A percentile compares a stretch with the other conserved stretches of the same genome.
Evolutionary conservation across 2,797 vertebrate genomes (phyloP).

Genomic region (Malacoraja senta): DNA sequence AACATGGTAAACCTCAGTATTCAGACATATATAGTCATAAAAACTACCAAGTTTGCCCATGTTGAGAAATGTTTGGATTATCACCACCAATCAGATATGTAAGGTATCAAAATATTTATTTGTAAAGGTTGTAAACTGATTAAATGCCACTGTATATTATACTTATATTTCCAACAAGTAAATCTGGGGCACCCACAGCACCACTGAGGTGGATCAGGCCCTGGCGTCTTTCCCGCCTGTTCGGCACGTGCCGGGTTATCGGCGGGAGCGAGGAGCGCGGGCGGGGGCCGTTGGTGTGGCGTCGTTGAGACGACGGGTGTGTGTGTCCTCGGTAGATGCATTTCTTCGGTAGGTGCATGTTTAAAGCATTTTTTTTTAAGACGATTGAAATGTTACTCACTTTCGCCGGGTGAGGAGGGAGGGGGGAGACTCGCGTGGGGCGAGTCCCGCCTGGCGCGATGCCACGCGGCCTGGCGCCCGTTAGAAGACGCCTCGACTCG

Average conservation of each 20-base stretch:
- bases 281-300: background rate
- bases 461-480: background rate
- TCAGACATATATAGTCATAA: too few relatives aligned
- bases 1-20: too few relatives aligned
- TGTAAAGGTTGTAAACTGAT: background rate
- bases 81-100: background rate
- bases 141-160: too few relatives aligned
- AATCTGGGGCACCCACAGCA: background rate
- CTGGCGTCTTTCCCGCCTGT: background rate
- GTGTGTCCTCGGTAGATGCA: background rate
- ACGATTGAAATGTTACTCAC: too few relatives aligned
- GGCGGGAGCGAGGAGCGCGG: background rate
- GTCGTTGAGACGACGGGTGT: background rate
- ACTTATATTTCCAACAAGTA: background rate
- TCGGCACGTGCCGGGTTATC: background rate
- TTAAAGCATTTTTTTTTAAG: too few relatives aligned
- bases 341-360: background rate
- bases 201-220: background rate
- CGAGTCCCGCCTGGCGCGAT: background rate
- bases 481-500: background rate
- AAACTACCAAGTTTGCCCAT: background rate
- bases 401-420: background rate
- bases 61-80: background rate
- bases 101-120: background rate
- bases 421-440: background rate